Base-by-base conservation (phyloP, 2,797 vertebrate genomes). In the Gymnothorax javanicus region DNA sequence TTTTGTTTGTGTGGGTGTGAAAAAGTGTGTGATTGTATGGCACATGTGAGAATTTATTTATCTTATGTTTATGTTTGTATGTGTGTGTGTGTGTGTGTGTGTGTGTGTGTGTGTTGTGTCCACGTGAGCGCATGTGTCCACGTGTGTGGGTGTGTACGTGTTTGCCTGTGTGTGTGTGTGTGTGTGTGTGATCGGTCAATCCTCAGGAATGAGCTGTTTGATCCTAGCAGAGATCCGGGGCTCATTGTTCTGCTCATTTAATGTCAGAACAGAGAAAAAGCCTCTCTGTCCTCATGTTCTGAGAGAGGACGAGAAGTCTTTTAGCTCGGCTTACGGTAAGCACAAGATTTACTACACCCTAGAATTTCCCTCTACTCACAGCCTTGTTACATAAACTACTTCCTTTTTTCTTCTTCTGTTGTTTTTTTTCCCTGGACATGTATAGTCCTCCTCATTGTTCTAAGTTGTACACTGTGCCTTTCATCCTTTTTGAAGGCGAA, bases 401-500 rank as follows among this genome's bases (percentile, higher is more conserved):
- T 13, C 27, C 60, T 59, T 25, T 25, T 25, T 83, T 59, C 33
- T 58, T 60, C 27, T 84, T 67, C 43, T 0, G 25, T 6, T 82
- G 15, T 79, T 79, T 75, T 75, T 67, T 50, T 62, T 27, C 59
- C 43, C 79, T 7, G 33, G 81, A 82, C 56, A 17, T 83, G n/a
- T 59, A 59, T 25, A 69, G 6, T 23, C 9, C 20, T 73, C 54
- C 57, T 57, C 71, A 62, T 60, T 77, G 71, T 71, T 17, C 62
- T 59, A 3, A 25, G 79, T 54, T 86, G 71, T 56, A 25, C 62
- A 57, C 4, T 27, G 57, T 88, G 87, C 89, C 73, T 90, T 90
- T 90, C 90, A 87, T 88, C 88, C 91, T 54, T 88, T 86, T 88
- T 86, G 83, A 89, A 84, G 89, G 88, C 86, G n/a, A 84, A 86